Evolutionary conservation across 2,113 vertebrate genomes (phyloP).

Genomic region (Bujurquina vittata): DNA sequence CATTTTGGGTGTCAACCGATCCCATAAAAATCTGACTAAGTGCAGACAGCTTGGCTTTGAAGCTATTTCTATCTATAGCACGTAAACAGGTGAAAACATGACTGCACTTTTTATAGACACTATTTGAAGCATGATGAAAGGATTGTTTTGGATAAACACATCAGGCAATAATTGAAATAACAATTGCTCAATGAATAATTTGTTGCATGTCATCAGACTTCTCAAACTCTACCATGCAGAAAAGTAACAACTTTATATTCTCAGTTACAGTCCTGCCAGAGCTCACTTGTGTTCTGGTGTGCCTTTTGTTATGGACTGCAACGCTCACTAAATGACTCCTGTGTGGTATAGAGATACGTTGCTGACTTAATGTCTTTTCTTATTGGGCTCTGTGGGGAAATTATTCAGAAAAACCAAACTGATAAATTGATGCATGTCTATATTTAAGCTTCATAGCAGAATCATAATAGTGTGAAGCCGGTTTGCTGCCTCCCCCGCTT

Average conservation of each 20-base stretch:
- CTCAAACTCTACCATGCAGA: conserved; percentile 2
- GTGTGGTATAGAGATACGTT: conserved; percentile 16
- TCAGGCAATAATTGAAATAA: conserved; percentile 14
- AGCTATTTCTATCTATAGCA: conserved; percentile 25
- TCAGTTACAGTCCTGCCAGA: not conserved
- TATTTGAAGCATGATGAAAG: conserved; percentile 13
- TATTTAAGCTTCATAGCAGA: conserved; percentile 53
- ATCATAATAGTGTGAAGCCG: conserved; percentile 34
- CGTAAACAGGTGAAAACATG: conserved; percentile 13
- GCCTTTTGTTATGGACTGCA: conserved; percentile 24
- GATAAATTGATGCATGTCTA: conserved; percentile 52
- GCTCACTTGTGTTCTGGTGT: conserved; percentile 11
- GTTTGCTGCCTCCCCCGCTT: conserved; percentile 12
- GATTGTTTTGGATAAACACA: conserved; percentile 8
- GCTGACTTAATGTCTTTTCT: conserved; percentile 48
- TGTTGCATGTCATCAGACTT: conserved; percentile 7
- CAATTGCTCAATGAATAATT: conserved; percentile 17
- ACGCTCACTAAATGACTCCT: conserved; percentile 17
- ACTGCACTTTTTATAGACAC: conserved; percentile 14
- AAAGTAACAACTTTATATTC: conserved; percentile 2
- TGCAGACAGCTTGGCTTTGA: conserved; percentile 14
- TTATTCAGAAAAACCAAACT: conserved; percentile 22
- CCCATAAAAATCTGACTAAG: conserved; percentile 27
- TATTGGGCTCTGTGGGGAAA: conserved; percentile 49
- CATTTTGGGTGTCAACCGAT: conserved; percentile 31